Percentiles rank a stretch among this genome's conserved stretches.
These are phyloP conservation scores for Parauchenoglanis ngamensis DNA, from an alignment of 2,797 vertebrate genomes.

Conservation along the genomic window DNA sequence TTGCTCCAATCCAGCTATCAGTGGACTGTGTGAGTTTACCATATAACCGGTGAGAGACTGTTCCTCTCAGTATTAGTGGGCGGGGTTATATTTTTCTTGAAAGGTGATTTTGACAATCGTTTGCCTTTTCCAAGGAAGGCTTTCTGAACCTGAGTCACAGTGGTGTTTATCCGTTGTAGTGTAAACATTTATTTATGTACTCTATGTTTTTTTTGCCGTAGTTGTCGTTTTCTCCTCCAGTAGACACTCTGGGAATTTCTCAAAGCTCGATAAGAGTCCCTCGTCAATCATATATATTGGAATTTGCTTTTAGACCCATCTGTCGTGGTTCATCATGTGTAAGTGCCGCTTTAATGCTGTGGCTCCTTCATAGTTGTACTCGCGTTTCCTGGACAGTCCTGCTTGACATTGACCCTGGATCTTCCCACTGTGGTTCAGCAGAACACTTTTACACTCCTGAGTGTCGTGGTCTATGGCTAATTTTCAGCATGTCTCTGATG, in stretches of 20 bases:
- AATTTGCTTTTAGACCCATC: neutral
- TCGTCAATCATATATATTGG: neutral
- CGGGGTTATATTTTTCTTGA: neutral
- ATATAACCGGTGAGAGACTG: neutral
- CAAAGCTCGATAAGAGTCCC: constrained; percentile 2
- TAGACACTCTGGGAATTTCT: constrained; percentile 14
- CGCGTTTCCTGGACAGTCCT: neutral
- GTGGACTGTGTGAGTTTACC: neutral
- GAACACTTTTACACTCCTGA: neutral
- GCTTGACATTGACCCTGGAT: constrained; percentile 1
- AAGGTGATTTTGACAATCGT: constrained; percentile 66
- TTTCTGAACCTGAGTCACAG: constrained; percentile 53
- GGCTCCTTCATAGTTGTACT: neutral
- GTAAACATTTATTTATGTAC: constrained; percentile 70
- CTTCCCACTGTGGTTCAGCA: neutral
- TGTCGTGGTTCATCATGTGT: neutral
- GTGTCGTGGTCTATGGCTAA: neutral
- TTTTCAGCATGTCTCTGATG: constrained; percentile 21
- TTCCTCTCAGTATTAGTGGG: neutral
- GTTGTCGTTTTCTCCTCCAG: constrained; percentile 9
- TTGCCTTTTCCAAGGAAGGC: constrained; percentile 54
- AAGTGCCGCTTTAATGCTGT: neutral
- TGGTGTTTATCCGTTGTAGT: constrained; percentile 56
- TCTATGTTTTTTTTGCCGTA: neutral
- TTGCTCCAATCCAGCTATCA: neutral